Conservation (phyloP, 1,140 invertebrate species). For the Drosophila asahinai region DNA sequence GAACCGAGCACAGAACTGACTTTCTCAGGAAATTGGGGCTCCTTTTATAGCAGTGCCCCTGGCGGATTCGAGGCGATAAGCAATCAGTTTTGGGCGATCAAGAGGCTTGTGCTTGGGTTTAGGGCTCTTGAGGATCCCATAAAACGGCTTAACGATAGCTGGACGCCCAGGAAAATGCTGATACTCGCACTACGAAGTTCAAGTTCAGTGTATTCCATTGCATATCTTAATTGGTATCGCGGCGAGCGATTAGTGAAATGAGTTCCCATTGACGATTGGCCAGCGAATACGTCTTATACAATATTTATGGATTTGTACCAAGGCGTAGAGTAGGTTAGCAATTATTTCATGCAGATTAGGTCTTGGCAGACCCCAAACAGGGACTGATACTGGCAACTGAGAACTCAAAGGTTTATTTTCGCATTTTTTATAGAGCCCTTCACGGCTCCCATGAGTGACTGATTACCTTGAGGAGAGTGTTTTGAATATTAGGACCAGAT, state of each 20-base stretch:
- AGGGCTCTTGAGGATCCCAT: conserved; percentile 23
- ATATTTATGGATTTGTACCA: conserved; percentile 49
- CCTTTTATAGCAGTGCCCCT: conserved; percentile 37
- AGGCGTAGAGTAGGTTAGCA: background rate
- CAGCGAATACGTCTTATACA: conserved; percentile 9
- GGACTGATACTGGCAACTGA: background rate
- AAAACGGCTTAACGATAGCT: conserved; percentile 35
- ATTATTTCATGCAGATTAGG: conserved; percentile 5
- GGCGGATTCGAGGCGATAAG: conserved; percentile 17
- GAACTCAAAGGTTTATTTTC: conserved; percentile 15
- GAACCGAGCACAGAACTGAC: conserved; percentile 34
- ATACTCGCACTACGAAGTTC: conserved; percentile 29
- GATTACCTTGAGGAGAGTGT: conserved; percentile 18
- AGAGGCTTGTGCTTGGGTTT: conserved; percentile 42
- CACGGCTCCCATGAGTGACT: background rate
- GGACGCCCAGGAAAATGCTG: conserved; percentile 10
- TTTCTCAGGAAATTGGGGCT: background rate
- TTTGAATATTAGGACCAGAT: conserved; percentile 32
- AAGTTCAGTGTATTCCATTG: conserved; percentile 27
- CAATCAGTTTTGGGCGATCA: conserved; percentile 14
- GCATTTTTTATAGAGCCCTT: conserved; percentile 24
- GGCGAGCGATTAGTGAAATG: conserved; percentile 41
- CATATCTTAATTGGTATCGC: conserved; percentile 27
- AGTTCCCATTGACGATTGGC: conserved; percentile 29
- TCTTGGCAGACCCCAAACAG: conserved; percentile 12